Conservation (phyloP, 2,797 vertebrate species). For the Chelon auratus region DNA sequence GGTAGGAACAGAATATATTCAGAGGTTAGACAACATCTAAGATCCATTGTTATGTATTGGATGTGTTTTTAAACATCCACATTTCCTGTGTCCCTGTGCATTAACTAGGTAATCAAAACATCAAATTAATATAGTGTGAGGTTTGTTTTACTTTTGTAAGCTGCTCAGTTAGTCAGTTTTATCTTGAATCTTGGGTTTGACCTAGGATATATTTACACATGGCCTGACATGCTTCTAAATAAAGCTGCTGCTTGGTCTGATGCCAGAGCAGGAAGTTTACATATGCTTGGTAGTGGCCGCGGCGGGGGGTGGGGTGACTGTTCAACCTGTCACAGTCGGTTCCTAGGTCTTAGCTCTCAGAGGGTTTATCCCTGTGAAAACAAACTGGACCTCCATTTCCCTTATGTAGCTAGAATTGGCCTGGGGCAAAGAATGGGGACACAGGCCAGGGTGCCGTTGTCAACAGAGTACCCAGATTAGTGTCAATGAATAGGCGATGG, state of each 20-base stretch:
- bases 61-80: neutral
- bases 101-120: too few relatives aligned
- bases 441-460: constrained; percentile 21
- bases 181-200: constrained; percentile 23
- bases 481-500: constrained; percentile 67
- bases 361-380: constrained; percentile 75
- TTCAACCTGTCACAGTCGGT: constrained; percentile 46
- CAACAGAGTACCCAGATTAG: constrained; percentile 74
- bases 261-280: constrained; percentile 78
- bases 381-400: constrained; percentile 57
- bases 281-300: constrained; percentile 49
- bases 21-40: constrained; percentile 2
- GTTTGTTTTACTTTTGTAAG: constrained; percentile 2
- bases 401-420: constrained; percentile 44
- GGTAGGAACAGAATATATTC: neutral
- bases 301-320: constrained; percentile 35
- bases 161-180: constrained; percentile 2
- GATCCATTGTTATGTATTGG: too few relatives aligned
- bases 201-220: constrained; percentile 34
- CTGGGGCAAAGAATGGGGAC: constrained; percentile 21
- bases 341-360: constrained; percentile 49
- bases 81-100: too few relatives aligned
- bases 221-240: constrained; percentile 49
- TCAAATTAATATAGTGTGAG: too few relatives aligned
- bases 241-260: constrained; percentile 63